phyloP scores from a whole-genome alignment of 2,113 vertebrate genomes.

The Ivindomyrus marchei region DNA sequence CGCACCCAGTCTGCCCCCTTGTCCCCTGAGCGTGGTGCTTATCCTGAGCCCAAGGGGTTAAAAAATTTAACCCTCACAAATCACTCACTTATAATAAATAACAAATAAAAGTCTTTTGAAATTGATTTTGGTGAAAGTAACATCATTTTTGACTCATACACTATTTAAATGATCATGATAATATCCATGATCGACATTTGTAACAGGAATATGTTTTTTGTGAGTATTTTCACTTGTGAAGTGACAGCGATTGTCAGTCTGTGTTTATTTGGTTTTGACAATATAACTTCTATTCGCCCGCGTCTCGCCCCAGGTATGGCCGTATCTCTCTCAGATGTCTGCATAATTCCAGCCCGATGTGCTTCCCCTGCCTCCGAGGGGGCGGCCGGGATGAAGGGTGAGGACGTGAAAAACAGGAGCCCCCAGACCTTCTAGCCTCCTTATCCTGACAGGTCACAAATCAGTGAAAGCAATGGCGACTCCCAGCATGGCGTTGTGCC shows the following conservation, averaged over 20 bases:
- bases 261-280: neutral
- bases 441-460: neutral
- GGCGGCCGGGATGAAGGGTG: neutral
- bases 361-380: neutral
- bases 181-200: neutral
- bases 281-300: neutral
- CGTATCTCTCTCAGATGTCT: neutral
- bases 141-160: neutral
- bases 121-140: neutral
- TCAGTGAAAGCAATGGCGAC: constrained; percentile 26
- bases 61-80: neutral
- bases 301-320: neutral
- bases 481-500: constrained; percentile 34
- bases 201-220: neutral
- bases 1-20: neutral
- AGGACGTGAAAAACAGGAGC: neutral
- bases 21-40: neutral
- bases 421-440: neutral
- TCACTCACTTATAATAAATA: neutral
- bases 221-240: neutral
- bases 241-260: neutral
- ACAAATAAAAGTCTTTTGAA: neutral
- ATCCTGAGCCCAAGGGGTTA: neutral
- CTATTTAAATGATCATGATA: neutral
- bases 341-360: neutral